phyloP scores from a whole-genome alignment of 2,888 invertebrate species.

The Spodoptera littoralis region DNA sequence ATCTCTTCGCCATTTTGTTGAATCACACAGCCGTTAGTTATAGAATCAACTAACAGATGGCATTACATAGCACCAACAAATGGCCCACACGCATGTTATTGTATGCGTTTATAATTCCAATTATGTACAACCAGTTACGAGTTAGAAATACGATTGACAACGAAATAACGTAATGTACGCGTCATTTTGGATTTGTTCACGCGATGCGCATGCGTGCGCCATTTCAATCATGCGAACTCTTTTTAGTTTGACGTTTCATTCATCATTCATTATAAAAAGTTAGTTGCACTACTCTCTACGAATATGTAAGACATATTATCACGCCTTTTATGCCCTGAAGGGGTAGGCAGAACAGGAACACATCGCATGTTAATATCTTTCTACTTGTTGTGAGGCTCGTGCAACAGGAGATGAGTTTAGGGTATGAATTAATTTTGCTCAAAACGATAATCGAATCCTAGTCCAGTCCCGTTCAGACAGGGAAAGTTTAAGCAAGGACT shows the following conservation, averaged over 20 bases:
- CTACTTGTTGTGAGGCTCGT: too few relatives aligned
- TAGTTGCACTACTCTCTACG: conserved; percentile 7
- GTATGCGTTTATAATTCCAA: conserved; percentile 21
- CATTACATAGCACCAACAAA: conserved; percentile 12
- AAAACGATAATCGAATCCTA: too few relatives aligned
- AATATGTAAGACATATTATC: too few relatives aligned
- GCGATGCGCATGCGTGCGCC: conserved; percentile 29
- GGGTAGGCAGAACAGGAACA: too few relatives aligned
- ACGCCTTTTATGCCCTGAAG: too few relatives aligned
- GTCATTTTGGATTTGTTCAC: conserved; percentile 33
- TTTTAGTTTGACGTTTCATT: conserved; percentile 11
- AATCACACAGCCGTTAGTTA: neutral
- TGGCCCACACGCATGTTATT: conserved; percentile 25
- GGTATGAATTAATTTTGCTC: too few relatives aligned
- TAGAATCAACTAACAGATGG: conserved; percentile 24
- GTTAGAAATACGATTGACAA: conserved; percentile 36
- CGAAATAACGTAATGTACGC: conserved; percentile 32
- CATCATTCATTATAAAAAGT: neutral
- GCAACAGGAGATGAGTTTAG: too few relatives aligned
- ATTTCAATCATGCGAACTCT: conserved; percentile 24
- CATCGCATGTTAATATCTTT: too few relatives aligned
- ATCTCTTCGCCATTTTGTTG: too few relatives aligned
- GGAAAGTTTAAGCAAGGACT: too few relatives aligned
- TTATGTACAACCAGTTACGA: conserved; percentile 28
- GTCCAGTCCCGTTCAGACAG: too few relatives aligned